phyloP scores from a whole-genome alignment of 2,797 vertebrate genomes.

The Acanthiza pusilla region DNA sequence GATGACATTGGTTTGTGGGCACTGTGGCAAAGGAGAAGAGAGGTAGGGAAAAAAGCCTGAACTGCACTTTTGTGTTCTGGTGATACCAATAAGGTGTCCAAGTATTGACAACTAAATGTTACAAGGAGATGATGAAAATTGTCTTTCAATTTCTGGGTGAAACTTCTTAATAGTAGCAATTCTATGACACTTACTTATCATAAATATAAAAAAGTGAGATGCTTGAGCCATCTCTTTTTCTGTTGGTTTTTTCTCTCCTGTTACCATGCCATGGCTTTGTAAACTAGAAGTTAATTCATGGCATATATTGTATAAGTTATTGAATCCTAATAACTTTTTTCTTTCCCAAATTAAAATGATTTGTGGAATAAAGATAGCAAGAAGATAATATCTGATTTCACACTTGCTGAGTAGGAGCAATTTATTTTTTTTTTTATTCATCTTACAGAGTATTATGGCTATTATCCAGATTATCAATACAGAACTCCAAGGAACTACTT shows the following conservation, averaged over 20 bases:
- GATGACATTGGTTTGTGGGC: background rate
- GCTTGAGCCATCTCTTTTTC: background rate
- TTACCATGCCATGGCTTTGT: background rate
- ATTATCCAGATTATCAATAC: background rate
- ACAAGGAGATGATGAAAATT: background rate
- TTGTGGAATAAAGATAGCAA: background rate
- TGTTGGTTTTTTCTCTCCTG: background rate
- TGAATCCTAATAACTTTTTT: background rate
- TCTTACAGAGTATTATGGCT: constrained; percentile 54
- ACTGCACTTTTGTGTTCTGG: no score
- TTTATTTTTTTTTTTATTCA: background rate
- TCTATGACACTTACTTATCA: background rate
- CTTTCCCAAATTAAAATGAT: background rate
- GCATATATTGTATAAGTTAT: background rate
- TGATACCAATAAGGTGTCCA: background rate
- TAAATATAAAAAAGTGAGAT: background rate
- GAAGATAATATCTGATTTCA: background rate
- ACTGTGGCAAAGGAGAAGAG: background rate
- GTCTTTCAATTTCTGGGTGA: background rate
- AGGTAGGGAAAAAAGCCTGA: background rate
- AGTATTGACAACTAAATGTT: background rate
- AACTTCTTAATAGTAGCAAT: background rate
- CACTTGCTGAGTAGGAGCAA: background rate
- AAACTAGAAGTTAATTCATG: background rate
- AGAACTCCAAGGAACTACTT: constrained; percentile 49